A percentile compares a stretch with the other conserved stretches of the same genome.
Conservation (phyloP, 1,140 invertebrate species). For the Lepidotrigona ventralis region DNA sequence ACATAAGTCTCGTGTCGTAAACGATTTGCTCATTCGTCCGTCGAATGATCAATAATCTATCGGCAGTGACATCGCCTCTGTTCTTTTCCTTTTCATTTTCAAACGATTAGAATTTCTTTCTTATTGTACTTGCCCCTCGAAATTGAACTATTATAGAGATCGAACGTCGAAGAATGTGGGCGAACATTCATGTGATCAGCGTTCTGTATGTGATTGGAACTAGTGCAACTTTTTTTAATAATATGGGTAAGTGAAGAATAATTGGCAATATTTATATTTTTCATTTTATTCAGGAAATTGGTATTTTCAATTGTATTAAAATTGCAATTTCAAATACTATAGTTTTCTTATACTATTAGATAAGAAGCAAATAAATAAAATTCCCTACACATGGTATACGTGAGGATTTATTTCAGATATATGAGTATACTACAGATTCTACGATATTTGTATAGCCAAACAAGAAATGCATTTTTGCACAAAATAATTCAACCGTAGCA, state of each 20-base stretch:
- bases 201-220: not conserved
- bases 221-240: not conserved
- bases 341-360: not conserved
- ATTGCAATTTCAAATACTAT: not conserved
- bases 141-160: too few relatives aligned
- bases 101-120: not conserved
- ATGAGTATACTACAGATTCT: too few relatives aligned
- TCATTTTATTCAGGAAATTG: too few relatives aligned
- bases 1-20: not conserved
- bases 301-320: not conserved
- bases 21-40: not conserved
- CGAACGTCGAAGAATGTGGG: not conserved
- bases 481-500: not conserved
- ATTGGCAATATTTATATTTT: not conserved
- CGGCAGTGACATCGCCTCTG: not conserved
- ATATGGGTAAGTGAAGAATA: too few relatives aligned
- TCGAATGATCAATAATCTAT: too few relatives aligned
- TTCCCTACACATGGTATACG: too few relatives aligned
- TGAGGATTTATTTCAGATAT: too few relatives aligned
- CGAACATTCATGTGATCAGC: not conserved
- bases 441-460: not conserved
- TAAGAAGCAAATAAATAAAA: not conserved
- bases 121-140: too few relatives aligned
- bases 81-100: not conserved
- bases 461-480: not conserved